Percentiles rank a stretch among this genome's conserved stretches.
These are phyloP conservation scores for Acanthopleura granulata DNA, from an alignment of 2,888 invertebrate species.

Conservation along the genomic window DNA sequence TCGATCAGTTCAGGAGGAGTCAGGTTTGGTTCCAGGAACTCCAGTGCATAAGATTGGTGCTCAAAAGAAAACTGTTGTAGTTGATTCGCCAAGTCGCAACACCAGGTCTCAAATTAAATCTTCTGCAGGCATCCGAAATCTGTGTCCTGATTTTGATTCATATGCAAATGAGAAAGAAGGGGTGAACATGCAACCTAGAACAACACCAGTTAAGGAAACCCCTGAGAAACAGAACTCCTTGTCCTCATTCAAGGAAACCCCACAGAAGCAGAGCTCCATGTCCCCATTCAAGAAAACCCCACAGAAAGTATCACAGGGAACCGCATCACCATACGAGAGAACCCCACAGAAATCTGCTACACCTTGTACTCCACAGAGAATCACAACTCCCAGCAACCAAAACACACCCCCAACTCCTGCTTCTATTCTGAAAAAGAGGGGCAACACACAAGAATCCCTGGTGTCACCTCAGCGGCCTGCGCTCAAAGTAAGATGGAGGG, in stretches of 20 bases:
- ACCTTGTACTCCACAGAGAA: neutral
- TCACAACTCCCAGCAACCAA: neutral
- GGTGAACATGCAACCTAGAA: neutral
- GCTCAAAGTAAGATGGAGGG: conserved; percentile 1
- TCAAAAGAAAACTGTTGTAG: neutral
- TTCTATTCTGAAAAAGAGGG: neutral
- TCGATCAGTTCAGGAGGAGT: neutral
- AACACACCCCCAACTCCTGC: conserved; percentile 10
- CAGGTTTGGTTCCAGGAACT: neutral
- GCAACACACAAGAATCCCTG: neutral
- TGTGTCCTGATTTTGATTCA: neutral
- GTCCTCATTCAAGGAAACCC: no score
- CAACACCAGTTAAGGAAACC: neutral
- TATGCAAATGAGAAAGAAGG: neutral
- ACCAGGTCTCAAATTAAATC: neutral
- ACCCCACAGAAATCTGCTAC: neutral
- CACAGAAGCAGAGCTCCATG: no score
- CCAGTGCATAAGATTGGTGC: neutral
- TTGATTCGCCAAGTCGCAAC: neutral
- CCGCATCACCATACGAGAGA: neutral
- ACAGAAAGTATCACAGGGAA: no score
- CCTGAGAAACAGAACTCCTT: no score
- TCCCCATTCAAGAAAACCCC: no score
- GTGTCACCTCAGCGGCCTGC: neutral
- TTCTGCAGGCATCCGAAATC: neutral